Percentiles rank a stretch among this genome's conserved stretches.
Conservation (phyloP, 2,113 vertebrate genomes). For the Eretmochelys imbricata region DNA sequence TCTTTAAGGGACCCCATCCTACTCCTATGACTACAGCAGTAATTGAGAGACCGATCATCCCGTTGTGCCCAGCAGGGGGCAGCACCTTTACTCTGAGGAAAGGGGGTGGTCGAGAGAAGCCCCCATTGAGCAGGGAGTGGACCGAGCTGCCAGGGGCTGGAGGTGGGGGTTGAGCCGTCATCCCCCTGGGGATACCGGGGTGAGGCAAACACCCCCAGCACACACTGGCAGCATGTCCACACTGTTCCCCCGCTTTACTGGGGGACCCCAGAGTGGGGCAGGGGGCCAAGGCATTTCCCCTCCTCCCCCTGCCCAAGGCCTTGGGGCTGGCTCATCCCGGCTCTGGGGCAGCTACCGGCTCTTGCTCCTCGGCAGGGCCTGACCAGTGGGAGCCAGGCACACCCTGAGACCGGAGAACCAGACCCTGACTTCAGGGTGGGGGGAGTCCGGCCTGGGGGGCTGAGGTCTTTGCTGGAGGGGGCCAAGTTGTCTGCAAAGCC, state of each 20-base stretch:
- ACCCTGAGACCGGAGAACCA: neutral
- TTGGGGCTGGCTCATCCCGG: neutral
- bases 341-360: no score
- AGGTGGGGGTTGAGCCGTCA: neutral
- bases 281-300: no score
- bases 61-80: neutral
- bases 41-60: neutral
- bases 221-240: no score
- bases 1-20: neutral
- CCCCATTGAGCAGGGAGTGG: neutral
- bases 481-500: no score
- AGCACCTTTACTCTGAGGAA: neutral
- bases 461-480: no score
- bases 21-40: neutral
- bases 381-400: no score
- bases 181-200: no score
- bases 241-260: no score
- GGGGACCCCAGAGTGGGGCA: neutral
- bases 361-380: neutral
- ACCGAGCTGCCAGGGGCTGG: no score
- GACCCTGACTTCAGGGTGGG: neutral
- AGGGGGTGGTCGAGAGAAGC: no score
- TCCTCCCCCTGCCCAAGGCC: no score
- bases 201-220: no score
- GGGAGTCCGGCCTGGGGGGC: neutral